Evolutionary conservation across 2,888 invertebrate species (phyloP).

Genomic region (Busseola fusca): DNA sequence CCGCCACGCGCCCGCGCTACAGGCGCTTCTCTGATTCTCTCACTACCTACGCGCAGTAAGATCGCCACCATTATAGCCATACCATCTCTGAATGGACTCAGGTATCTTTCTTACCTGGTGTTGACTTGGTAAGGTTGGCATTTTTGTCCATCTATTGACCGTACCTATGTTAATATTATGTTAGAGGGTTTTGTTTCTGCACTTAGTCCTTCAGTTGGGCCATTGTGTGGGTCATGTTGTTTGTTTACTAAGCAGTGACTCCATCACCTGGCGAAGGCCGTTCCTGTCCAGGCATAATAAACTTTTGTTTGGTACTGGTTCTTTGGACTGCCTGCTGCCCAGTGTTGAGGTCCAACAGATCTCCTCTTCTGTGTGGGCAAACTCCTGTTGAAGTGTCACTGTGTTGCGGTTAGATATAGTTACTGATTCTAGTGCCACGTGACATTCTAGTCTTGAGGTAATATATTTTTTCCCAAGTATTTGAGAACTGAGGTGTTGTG

Average conservation of each 20-base stretch:
- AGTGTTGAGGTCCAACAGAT: background rate
- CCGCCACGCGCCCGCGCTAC: constrained; percentile 33
- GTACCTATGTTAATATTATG: no score
- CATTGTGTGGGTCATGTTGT: background rate
- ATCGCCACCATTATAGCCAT: background rate
- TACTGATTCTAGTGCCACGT: background rate
- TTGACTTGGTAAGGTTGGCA: background rate
- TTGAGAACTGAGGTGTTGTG: background rate
- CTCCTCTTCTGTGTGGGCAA: background rate
- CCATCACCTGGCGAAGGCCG: no score
- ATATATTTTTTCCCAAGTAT: background rate
- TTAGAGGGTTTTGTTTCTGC: background rate
- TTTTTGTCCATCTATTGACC: background rate
- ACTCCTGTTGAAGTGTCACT: background rate
- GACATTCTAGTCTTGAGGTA: background rate
- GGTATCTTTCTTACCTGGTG: background rate
- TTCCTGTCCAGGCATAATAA: background rate
- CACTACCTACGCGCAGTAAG: constrained; percentile 2
- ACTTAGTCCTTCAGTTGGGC: background rate
- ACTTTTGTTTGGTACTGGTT: background rate
- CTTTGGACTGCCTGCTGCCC: background rate
- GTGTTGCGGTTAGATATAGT: background rate
- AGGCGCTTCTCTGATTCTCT: constrained; percentile 37
- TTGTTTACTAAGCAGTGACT: background rate
- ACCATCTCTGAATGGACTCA: background rate